phyloP scores from a whole-genome alignment of 1,140 invertebrate genomes.

The Ganaspis sp. region DNA sequence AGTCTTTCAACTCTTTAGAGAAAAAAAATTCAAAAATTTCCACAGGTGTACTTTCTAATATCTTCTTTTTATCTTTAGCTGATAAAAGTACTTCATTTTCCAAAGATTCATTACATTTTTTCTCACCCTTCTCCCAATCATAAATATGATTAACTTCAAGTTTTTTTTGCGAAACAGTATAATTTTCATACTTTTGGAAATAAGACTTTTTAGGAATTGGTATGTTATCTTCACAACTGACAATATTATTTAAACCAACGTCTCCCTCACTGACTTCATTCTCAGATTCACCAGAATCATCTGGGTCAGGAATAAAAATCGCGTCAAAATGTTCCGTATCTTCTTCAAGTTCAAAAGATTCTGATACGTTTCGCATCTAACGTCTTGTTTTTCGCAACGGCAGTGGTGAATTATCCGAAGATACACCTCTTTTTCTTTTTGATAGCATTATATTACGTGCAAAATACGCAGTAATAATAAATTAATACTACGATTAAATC shows the following conservation, averaged over 20 bases:
- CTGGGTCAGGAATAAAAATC: neutral
- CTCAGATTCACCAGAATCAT: constrained; percentile 24
- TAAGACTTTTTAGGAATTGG: neutral
- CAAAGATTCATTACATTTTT: neutral
- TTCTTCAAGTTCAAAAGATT: neutral
- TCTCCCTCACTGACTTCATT: neutral
- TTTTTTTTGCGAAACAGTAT: constrained; percentile 38
- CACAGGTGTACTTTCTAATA: neutral
- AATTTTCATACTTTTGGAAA: constrained; percentile 27
- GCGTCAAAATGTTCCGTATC: neutral
- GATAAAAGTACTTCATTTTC: constrained; percentile 38
- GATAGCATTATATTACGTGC: too few relatives aligned
- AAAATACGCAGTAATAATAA: too few relatives aligned
- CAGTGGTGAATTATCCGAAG: too few relatives aligned
- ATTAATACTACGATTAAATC: too few relatives aligned
- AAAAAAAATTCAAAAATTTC: constrained; percentile 45
- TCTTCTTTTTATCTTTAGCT: constrained; percentile 27
- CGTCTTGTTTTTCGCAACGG: too few relatives aligned
- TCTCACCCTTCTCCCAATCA: constrained; percentile 36
- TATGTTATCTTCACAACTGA: neutral
- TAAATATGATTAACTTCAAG: constrained; percentile 38
- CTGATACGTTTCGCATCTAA: too few relatives aligned
- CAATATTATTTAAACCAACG: neutral
- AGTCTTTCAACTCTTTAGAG: constrained; percentile 34
- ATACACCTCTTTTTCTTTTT: too few relatives aligned